Evolutionary conservation across 2,797 vertebrate genomes (phyloP).

Genomic region (Hippoglossus hippoglossus): DNA sequence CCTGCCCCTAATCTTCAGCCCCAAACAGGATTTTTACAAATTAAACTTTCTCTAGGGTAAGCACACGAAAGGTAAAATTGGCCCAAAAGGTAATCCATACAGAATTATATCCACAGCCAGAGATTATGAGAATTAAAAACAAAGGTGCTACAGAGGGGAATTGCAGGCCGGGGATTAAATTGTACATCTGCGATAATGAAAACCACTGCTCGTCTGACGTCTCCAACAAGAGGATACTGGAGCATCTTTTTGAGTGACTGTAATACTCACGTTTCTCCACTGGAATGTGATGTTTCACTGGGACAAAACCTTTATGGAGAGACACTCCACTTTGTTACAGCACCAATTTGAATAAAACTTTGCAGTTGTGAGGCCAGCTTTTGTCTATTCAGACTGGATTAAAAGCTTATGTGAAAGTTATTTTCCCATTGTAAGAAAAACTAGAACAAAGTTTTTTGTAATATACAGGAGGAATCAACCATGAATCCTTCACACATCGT

Average conservation of each 20-base stretch:
- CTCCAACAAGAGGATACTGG: not conserved
- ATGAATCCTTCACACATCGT: too few relatives aligned
- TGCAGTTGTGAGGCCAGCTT: too few relatives aligned
- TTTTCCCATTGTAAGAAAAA: too few relatives aligned
- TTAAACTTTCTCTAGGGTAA: conserved; percentile 8
- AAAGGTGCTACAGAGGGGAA: not conserved
- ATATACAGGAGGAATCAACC: not conserved
- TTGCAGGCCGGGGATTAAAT: conserved; percentile 12
- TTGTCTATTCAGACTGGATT: not conserved
- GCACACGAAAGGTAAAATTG: conserved; percentile 11
- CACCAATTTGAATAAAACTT: not conserved
- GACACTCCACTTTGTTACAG: not conserved
- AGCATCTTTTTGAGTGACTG: not conserved
- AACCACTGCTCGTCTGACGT: not conserved
- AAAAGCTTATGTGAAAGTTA: too few relatives aligned
- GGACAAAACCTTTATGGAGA: not conserved
- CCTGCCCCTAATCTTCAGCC: conserved; percentile 34
- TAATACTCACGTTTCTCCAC: conserved; percentile 43
- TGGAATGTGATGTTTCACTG: conserved; percentile 49
- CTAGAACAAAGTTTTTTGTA: too few relatives aligned
- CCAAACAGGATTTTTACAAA: not conserved
- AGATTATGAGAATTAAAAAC: conserved; percentile 6
- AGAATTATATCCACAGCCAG: conserved; percentile 6
- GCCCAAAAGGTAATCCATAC: not conserved
- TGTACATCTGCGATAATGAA: not conserved